Percentiles rank a stretch among this genome's conserved stretches.
These are phyloP conservation scores for Dicroscelio sp. DNA, from an alignment of 2,888 invertebrate species.

Conservation along the genomic window DNA sequence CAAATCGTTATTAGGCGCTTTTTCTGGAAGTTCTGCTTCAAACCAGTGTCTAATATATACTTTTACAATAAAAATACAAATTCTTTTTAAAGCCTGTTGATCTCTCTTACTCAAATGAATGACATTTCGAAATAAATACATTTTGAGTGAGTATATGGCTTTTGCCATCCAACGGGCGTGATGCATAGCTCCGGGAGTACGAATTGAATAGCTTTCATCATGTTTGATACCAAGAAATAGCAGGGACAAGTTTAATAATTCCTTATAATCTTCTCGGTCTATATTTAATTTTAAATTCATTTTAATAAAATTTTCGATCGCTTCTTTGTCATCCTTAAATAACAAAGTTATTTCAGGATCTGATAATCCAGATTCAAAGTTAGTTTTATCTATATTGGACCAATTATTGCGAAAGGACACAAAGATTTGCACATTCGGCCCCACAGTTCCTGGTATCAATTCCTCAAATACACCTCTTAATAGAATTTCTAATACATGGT, in stretches of 20 bases:
- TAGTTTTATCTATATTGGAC: not conserved
- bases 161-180: constrained; percentile 32
- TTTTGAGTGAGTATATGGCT: constrained; percentile 7
- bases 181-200: constrained; percentile 29
- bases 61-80: constrained; percentile 23
- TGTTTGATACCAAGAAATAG: constrained; percentile 15
- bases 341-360: not conserved
- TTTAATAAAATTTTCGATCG: not conserved
- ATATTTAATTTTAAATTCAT: not conserved
- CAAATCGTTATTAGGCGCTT: constrained; percentile 16
- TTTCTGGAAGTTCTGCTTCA: not conserved
- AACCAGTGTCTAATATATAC: constrained; percentile 22
- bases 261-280: constrained; percentile 42
- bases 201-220: constrained; percentile 5
- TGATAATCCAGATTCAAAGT: constrained; percentile 17
- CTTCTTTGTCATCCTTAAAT: not conserved
- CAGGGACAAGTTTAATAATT: constrained; percentile 6
- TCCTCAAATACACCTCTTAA: constrained; percentile 48
- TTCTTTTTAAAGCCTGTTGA: not conserved
- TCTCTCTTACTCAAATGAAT: constrained; percentile 15
- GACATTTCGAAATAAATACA: constrained; percentile 15
- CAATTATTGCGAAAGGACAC: constrained; percentile 32
- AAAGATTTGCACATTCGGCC: constrained; percentile 57
- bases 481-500: constrained; percentile 63
- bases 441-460: constrained; percentile 30